Evolutionary conservation across 2,113 vertebrate genomes (phyloP), one percentile per base, ranked within the genome.

Genomic region (Ctenomys sociabilis): DNA sequence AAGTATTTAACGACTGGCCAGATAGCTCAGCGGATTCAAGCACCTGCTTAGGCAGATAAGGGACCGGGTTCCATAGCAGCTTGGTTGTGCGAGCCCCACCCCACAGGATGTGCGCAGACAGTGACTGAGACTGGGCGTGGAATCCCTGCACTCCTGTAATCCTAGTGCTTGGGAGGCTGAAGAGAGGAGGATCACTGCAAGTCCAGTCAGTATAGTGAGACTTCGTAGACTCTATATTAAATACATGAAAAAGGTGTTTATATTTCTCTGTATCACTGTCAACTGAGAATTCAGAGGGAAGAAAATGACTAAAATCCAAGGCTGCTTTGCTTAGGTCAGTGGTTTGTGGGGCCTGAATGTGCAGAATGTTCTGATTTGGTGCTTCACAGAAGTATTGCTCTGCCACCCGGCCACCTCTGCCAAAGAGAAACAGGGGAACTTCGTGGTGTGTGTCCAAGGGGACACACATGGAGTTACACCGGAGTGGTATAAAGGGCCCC

Each of bases 231-330:
- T 11, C 49, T 49, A 11, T 49, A 49, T 11, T 11, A 49, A 49
- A 49, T 49, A 11, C 49, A 49, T 49, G 12, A 49, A 19, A 35
- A 5, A 63, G 19, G 54, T 83, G 22, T 52, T 96, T 59, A 6
- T 78, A 85, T 86, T 90, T 10, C 17, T 84, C 28, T 35, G 10
- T 59, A 13, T 92, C 63, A 94, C 6, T 59, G 2, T 45, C 22
- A 24, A 85, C 30, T 37, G 52, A 85, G 35, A 83, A 91, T 85
- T 92, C 49, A 78, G 35, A 70, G 30, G 68, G 54, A 94, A 93
- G 68, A 16, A 81, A 57, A 92, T 61, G 54, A 30, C 85, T 28
- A 75, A 68, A 93, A 85, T 35, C 4, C 35, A 91, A 37, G 75
- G 49, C 87, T 43, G 45, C 21, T 66, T 72, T 63, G 26, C 17